Evolutionary conservation across 2,888 invertebrate species (phyloP).

Genomic region (Philonicus albiceps): DNA sequence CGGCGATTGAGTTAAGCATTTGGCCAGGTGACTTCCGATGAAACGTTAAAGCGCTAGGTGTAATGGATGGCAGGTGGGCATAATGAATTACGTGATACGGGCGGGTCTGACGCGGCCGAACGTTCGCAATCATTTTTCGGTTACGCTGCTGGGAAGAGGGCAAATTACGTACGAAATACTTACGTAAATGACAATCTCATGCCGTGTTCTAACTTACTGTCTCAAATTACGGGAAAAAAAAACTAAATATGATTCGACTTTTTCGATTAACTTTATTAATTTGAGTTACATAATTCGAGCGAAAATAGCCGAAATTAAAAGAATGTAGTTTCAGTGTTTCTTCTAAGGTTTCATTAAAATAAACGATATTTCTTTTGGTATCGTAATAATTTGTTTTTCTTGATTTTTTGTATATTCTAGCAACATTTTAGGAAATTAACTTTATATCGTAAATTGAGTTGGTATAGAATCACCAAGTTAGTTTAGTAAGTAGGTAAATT

Average conservation of each 20-base stretch:
- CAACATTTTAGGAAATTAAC: too few relatives aligned
- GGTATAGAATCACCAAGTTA: too few relatives aligned
- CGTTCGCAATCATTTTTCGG: background rate
- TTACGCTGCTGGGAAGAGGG: background rate
- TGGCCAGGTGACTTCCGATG: slow-evolving; percentile 31
- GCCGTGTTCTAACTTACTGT: background rate
- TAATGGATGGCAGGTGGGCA: background rate
- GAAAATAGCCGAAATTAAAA: background rate
- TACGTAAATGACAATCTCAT: background rate
- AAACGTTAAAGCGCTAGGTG: background rate
- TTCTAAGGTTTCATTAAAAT: too few relatives aligned
- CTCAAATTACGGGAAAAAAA: background rate
- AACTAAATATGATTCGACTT: background rate
- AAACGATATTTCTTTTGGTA: too few relatives aligned
- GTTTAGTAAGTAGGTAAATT: too few relatives aligned
- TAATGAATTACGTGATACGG: background rate
- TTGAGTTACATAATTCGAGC: background rate
- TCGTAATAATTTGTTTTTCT: too few relatives aligned
- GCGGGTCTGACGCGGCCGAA: background rate
- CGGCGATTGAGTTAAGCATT: slow-evolving; percentile 22
- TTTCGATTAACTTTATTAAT: background rate
- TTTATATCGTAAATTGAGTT: too few relatives aligned
- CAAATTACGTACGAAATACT: background rate
- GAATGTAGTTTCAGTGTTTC: too few relatives aligned
- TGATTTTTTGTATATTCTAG: too few relatives aligned